These are phyloP conservation scores for Neotoma lepida DNA, from an alignment of 2,113 vertebrate genomes.

Conservation along the genomic window DNA sequence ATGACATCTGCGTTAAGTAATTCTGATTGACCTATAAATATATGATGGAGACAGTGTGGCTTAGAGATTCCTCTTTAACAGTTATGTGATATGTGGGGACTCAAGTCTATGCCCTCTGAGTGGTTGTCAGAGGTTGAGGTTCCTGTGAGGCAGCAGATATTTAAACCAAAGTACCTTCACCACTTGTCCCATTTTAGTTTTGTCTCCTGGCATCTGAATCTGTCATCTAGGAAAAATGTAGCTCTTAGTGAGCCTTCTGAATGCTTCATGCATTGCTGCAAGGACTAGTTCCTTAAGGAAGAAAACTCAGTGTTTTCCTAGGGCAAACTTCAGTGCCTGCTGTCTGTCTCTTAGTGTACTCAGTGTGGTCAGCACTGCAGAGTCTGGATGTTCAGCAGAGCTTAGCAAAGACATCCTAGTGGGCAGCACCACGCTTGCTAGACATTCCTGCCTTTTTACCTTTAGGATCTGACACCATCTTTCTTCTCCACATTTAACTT, in stretches of 20 bases:
- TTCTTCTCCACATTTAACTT: not conserved
- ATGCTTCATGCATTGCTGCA: not conserved
- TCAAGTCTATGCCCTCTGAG: not conserved
- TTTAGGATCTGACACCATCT: not conserved
- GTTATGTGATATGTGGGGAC: not conserved
- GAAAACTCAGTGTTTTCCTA: not conserved
- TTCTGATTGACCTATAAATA: conserved; percentile 37
- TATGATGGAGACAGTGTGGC: not conserved
- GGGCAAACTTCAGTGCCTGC: not conserved
- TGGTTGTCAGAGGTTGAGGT: not conserved
- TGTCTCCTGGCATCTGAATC: not conserved
- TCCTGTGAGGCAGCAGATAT: not conserved
- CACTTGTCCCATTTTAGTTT: not conserved
- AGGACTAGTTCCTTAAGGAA: not conserved
- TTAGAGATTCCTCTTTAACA: not conserved
- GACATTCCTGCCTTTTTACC: not conserved
- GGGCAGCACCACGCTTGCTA: not conserved
- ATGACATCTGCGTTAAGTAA: not conserved
- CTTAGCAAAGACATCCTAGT: not conserved
- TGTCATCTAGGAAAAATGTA: not conserved
- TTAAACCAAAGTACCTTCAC: not conserved
- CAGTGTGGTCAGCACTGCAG: not conserved
- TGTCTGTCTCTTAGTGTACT: not conserved
- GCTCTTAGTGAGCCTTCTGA: not conserved
- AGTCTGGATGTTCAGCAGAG: not conserved